Conservation (phyloP, 2,113 vertebrate genomes). For the Rhabdomys dilectus region DNA sequence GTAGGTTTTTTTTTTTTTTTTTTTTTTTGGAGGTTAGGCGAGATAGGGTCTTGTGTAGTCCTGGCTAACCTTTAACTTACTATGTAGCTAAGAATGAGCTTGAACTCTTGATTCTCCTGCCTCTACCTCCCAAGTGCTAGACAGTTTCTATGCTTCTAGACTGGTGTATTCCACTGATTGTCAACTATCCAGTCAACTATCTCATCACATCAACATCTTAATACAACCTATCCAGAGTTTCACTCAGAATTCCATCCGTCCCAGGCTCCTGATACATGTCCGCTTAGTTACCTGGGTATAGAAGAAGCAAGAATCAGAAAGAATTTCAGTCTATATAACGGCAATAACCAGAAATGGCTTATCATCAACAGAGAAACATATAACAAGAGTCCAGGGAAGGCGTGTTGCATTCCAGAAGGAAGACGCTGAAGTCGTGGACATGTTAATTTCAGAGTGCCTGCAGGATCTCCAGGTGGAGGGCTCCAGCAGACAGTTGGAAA, state of each 20-base stretch:
- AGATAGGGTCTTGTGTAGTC: not conserved
- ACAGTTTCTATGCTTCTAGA: not conserved
- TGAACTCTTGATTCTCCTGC: no score
- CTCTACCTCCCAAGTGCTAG: not conserved
- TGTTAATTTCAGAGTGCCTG: constrained; percentile 50
- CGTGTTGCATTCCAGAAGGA: not conserved
- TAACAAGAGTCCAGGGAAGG: not conserved
- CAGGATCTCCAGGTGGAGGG: constrained; percentile 55
- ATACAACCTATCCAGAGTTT: not conserved
- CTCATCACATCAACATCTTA: not conserved
- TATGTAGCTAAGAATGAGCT: not conserved
- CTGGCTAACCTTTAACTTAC: not conserved
- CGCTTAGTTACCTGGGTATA: not conserved
- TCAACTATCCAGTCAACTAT: not conserved
- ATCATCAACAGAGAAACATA: not conserved
- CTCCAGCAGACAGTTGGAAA: constrained; percentile 67
- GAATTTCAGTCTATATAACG: not conserved
- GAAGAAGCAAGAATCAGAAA: not conserved
- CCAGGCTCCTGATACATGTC: not conserved
- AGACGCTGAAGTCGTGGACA: not conserved
- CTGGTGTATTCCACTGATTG: not conserved
- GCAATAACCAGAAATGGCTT: not conserved
- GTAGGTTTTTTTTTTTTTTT: not conserved
- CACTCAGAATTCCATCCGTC: not conserved
- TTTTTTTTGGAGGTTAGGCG: not conserved